Percentiles rank a stretch among this genome's conserved stretches.
phyloP scores from a whole-genome alignment of 2,113 vertebrate species.

The Phaethon lepturus region DNA sequence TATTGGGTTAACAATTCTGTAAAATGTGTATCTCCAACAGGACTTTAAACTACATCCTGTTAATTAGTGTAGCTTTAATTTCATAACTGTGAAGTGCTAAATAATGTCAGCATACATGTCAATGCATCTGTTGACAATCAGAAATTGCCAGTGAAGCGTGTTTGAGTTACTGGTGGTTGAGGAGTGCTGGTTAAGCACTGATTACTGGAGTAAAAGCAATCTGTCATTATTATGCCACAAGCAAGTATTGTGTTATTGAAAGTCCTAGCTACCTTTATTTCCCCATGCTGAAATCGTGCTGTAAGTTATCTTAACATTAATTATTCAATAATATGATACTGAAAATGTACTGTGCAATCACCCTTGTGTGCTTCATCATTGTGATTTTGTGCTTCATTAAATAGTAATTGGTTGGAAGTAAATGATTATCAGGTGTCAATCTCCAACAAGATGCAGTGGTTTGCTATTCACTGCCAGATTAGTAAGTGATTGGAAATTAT shows the following conservation, averaged over 20 bases:
- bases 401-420: constrained; percentile 70
- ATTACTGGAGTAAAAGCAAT: background rate
- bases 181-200: background rate
- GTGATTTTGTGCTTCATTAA: constrained; percentile 72
- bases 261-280: constrained; percentile 37
- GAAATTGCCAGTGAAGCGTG: background rate
- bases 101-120: background rate
- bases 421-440: constrained; percentile 59
- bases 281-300: background rate
- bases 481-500: constrained; percentile 54
- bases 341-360: constrained; percentile 31
- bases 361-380: constrained; percentile 39
- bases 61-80: background rate
- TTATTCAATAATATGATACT: constrained; percentile 51
- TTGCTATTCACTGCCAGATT: constrained; percentile 46
- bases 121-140: background rate
- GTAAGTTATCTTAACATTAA: constrained; percentile 54
- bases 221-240: constrained; percentile 7
- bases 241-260: constrained; percentile 25
- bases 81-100: background rate
- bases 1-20: background rate
- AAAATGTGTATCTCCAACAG: background rate
- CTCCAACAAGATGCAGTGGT: constrained; percentile 26
- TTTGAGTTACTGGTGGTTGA: background rate
- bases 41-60: background rate